Percentiles rank a stretch among this genome's conserved stretches.
Conservation (phyloP, 1,140 invertebrate genomes). For the Phthorimaea operculella region DNA sequence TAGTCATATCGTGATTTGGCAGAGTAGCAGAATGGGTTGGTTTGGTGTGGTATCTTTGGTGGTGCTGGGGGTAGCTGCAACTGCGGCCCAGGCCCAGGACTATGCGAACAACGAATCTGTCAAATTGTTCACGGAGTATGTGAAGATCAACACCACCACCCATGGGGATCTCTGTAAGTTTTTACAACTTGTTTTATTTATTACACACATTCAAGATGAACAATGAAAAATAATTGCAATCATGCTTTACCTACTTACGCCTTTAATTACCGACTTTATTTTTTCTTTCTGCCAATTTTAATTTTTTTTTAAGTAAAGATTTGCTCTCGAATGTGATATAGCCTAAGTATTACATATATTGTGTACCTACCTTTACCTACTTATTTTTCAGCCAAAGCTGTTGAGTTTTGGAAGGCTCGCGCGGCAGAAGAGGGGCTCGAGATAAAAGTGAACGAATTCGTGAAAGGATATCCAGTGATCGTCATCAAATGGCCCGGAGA, state of each 20-base stretch:
- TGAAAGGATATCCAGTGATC: slow-evolving; percentile 76
- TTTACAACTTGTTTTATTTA: not conserved
- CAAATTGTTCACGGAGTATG: slow-evolving; percentile 20
- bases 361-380: no score
- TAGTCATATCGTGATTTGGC: no score
- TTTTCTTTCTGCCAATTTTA: no score
- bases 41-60: not conserved
- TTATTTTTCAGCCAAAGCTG: slow-evolving; percentile 17
- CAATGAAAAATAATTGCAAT: no score
- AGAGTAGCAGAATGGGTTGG: not conserved
- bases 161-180: slow-evolving; percentile 22
- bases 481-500: slow-evolving; percentile 83
- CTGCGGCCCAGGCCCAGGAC: not conserved
- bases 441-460: slow-evolving; percentile 65
- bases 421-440: slow-evolving; percentile 73
- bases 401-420: slow-evolving; percentile 76
- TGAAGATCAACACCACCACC: slow-evolving; percentile 26
- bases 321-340: no score
- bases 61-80: not conserved
- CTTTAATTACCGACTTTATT: no score
- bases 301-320: no score
- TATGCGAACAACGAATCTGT: slow-evolving; percentile 13
- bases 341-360: no score
- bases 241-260: no score
- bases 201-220: no score